Evolutionary conservation across 2,888 invertebrate genomes (phyloP), one percentile per base, ranked within the genome.

Genomic region (Thecophora atra): DNA sequence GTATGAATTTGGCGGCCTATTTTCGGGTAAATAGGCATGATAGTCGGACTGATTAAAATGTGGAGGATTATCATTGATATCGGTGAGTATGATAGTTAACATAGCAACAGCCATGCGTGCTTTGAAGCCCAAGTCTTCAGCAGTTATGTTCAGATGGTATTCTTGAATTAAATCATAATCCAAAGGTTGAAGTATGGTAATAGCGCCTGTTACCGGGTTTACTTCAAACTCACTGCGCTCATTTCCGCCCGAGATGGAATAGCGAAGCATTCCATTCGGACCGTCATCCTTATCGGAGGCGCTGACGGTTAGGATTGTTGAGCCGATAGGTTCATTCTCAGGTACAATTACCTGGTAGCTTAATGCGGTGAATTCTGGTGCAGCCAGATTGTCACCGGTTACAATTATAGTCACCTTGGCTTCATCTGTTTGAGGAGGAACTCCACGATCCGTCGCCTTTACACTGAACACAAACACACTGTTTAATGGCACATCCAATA

Each of bases 61-160:
- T 0, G 98, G 98, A 13, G 95, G 91, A 84, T 98, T 97, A 81
- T 98, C 97, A 82, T 97, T 98, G 51, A 97, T 94, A 83, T 98
- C 98, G 0, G 94, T 95, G 1, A 98, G 88, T 69, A 93, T 93
- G 0, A 98, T 92, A 0, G 94, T 94, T 8, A 97, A 87, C 78
- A 93, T 92, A 0, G 95, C 95, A 6, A 92, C 91, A 0, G 95
- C 91, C 80, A 90, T 90, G 78, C 90, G 91, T 0, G 94, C 89
- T 77, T 93, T 91, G 82, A 95, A 96, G 3, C 94, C 97, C 66
- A 94, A 87, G 87, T 98, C 98, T 75, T 89, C 90, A 0, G 96
- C 97, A 0, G 95, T 94, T 72, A 98, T 93, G 82, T 95, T 96
- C 3, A 98, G 85, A 68, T 91, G 90, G 84, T 97, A 97, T 82